Evolutionary conservation across 2,888 invertebrate genomes (phyloP).

Genomic region (Coronaproctus castanopsis): DNA sequence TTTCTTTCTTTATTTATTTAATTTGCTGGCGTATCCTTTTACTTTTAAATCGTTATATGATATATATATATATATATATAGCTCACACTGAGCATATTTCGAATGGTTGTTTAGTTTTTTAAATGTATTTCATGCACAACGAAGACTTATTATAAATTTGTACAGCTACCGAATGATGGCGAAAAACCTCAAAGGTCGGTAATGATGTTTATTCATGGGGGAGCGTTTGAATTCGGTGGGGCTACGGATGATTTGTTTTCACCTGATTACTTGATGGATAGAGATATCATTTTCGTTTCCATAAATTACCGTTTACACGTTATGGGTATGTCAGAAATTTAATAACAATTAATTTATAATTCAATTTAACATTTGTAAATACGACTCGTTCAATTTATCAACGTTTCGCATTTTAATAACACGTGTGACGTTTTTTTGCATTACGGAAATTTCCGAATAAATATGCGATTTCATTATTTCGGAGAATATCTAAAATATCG

Average conservation of each 20-base stretch:
- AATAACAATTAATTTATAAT: background rate
- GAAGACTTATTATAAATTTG: background rate
- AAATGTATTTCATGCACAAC: background rate
- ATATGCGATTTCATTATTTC: background rate
- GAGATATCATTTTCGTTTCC: slow-evolving; percentile 3
- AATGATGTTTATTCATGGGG: slow-evolving; percentile 7
- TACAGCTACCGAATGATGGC: no score
- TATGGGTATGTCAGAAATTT: slow-evolving; percentile 4
- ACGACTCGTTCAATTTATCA: background rate
- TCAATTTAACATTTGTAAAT: background rate
- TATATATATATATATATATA: background rate
- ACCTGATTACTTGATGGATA: slow-evolving; percentile 5
- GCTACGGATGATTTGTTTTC: slow-evolving; percentile 2
- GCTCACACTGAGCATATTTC: background rate
- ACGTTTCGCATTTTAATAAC: background rate
- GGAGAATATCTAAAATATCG: background rate
- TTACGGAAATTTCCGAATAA: no score
- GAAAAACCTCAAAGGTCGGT: no score
- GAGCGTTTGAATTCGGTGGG: slow-evolving; percentile 3
- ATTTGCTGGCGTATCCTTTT: no score
- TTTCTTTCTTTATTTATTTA: no score
- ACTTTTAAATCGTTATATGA: no score
- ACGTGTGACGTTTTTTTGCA: no score
- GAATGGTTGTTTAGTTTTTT: background rate
- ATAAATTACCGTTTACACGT: slow-evolving; percentile 6